phyloP scores from a whole-genome alignment of 2,113 vertebrate genomes.

The Sialia sialis region DNA sequence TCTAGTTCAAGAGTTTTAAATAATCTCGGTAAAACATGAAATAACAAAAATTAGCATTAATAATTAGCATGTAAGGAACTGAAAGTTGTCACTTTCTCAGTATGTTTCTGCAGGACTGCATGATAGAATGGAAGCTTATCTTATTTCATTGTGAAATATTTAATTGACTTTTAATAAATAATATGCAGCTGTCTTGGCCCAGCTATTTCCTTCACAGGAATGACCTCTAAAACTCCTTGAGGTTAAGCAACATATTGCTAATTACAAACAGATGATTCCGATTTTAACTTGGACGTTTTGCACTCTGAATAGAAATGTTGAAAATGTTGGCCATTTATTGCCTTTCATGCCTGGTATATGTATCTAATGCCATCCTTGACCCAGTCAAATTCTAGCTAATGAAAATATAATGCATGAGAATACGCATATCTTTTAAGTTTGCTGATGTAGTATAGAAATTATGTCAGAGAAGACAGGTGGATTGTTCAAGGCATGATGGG shows the following conservation, averaged over 20 bases:
- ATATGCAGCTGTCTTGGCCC: not conserved
- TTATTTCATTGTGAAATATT: not conserved
- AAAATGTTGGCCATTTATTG: not conserved
- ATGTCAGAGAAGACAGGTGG: not conserved
- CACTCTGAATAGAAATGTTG: not conserved
- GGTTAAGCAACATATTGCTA: not conserved
- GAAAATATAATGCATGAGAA: not conserved
- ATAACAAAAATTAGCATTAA: not conserved
- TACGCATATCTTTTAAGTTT: not conserved
- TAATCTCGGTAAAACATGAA: not conserved
- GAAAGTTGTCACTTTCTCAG: not conserved
- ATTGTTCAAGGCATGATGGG: not conserved
- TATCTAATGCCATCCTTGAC: not conserved
- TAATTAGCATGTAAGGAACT: not conserved
- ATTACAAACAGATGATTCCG: not conserved
- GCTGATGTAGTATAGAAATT: not conserved
- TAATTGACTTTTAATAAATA: not conserved
- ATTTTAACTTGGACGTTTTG: not conserved
- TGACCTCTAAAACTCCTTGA: not conserved
- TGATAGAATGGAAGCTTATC: not conserved
- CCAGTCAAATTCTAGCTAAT: not conserved
- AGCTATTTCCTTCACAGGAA: not conserved
- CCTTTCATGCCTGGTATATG: not conserved
- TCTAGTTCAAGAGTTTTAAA: not conserved
- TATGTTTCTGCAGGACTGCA: not conserved